phyloP scores from a whole-genome alignment of 2,113 vertebrate genomes.

The Forbesichthys papilliferus region DNA sequence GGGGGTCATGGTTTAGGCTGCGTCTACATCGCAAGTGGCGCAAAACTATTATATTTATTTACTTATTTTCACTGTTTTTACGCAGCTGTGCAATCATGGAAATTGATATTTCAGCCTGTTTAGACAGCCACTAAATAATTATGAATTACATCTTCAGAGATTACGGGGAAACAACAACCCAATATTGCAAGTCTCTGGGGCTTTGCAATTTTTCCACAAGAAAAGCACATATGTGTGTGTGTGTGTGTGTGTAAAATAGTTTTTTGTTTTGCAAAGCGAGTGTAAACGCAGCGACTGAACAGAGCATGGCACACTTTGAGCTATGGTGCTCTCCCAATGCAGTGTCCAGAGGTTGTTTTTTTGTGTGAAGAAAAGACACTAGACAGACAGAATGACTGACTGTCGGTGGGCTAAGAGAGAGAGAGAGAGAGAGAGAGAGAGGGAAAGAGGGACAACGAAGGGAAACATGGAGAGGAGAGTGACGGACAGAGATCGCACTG shows the following conservation, averaged over 20 bases:
- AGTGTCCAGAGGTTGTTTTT: neutral
- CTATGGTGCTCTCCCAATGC: constrained; percentile 12
- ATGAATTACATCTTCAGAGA: neutral
- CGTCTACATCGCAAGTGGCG: constrained; percentile 18
- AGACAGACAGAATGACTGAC: neutral
- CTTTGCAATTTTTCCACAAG: neutral
- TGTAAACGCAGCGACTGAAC: constrained; percentile 16
- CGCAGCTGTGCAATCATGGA: neutral
- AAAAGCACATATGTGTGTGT: neutral
- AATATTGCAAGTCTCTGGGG: neutral
- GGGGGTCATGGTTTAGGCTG: constrained; percentile 19
- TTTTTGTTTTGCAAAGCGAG: neutral
- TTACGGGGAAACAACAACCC: neutral
- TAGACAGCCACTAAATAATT: neutral
- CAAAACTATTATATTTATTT: neutral
- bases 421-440: neutral
- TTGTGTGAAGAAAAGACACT: neutral
- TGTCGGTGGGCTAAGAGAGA: neutral
- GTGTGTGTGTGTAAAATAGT: too few relatives aligned
- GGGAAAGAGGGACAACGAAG: constrained; percentile 1
- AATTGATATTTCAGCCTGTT: neutral
- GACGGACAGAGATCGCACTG: constrained; percentile 58
- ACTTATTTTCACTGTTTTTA: neutral
- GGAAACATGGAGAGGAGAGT: neutral
- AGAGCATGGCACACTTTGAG: constrained; percentile 3